A percentile compares a stretch with the other conserved stretches of the same genome.
phyloP scores from a whole-genome alignment of 2,113 vertebrate species.

The Labeo catla region DNA sequence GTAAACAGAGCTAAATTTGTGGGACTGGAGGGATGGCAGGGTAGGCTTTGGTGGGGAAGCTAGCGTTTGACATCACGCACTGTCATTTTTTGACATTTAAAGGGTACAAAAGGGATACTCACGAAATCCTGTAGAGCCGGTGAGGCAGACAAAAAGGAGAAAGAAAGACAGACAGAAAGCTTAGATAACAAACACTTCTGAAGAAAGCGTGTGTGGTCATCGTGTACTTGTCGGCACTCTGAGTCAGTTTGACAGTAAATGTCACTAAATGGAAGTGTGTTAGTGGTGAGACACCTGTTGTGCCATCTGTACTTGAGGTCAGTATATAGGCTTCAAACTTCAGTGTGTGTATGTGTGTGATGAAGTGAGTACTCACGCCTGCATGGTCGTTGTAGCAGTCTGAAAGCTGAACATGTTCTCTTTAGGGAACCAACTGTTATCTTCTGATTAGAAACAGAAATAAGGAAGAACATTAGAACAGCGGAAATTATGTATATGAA shows the following conservation, averaged over 20 bases:
- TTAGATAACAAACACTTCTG: conserved; percentile 29
- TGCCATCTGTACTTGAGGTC: conserved; percentile 45
- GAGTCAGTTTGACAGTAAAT: conserved; percentile 43
- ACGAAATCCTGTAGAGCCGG: conserved; percentile 84
- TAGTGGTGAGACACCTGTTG: conserved; percentile 34
- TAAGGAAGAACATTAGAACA: neutral
- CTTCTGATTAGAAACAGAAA: conserved; percentile 79
- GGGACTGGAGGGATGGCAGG: neutral
- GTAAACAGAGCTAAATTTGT: conserved; percentile 16
- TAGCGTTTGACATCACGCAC: conserved; percentile 10
- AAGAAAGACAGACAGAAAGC: conserved; percentile 29
- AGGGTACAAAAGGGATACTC: conserved; percentile 73
- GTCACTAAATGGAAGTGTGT: conserved; percentile 30
- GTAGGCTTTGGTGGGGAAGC: conserved; percentile 13
- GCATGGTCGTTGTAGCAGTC: conserved; percentile 97
- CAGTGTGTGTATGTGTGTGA: neutral
- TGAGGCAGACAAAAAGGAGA: conserved; percentile 55
- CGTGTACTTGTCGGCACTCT: conserved; percentile 27
- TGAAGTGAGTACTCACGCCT: conserved; percentile 88
- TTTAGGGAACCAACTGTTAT: conserved; percentile 96
- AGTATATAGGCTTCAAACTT: neutral
- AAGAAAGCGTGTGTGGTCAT: conserved; percentile 19
- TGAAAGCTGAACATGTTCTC: conserved; percentile 98
- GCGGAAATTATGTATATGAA: conserved; percentile 18
- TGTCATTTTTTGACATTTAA: conserved; percentile 28